These are phyloP conservation scores for Orussus abietinus DNA, from an alignment of 1,140 invertebrate species.

Conservation along the genomic window DNA sequence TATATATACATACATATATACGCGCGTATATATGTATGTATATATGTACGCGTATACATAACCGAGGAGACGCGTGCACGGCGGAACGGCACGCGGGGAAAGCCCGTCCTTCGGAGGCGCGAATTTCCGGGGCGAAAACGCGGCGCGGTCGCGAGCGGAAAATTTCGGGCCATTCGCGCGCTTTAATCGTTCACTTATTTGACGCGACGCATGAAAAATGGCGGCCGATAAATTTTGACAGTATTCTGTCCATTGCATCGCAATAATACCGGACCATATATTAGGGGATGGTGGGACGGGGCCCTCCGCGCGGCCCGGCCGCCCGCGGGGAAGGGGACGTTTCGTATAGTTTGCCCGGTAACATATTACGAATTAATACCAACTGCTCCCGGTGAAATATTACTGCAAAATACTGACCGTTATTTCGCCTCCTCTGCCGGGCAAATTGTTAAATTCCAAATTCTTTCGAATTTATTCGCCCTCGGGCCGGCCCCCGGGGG, in stretches of 20 bases:
- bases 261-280: constrained; percentile 56
- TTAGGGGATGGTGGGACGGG: constrained; percentile 41
- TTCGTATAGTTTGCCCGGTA: constrained; percentile 53
- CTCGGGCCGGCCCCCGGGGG: too few relatives aligned
- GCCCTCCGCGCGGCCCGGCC: constrained; percentile 16
- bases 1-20: too few relatives aligned
- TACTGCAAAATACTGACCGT: constrained; percentile 55
- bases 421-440: constrained; percentile 40
- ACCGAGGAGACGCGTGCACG: too few relatives aligned
- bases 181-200: constrained; percentile 54
- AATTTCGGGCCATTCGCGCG: constrained; percentile 48
- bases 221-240: constrained; percentile 56
- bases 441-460: constrained; percentile 40
- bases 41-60: too few relatives aligned
- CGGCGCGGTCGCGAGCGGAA: constrained; percentile 13
- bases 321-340: constrained; percentile 16
- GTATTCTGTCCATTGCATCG: constrained; percentile 56
- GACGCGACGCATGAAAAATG: constrained; percentile 53
- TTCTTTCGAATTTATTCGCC: constrained; percentile 43
- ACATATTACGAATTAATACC: constrained; percentile 57
- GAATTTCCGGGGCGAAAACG: neutral
- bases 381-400: constrained; percentile 56
- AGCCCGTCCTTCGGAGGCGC: neutral
- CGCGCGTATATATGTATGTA: too few relatives aligned
- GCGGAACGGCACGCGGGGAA: too few relatives aligned